A percentile compares a stretch with the other conserved stretches of the same genome.
Evolutionary conservation across 2,797 vertebrate genomes (phyloP).

Genomic region (Caiman crocodilus): DNA sequence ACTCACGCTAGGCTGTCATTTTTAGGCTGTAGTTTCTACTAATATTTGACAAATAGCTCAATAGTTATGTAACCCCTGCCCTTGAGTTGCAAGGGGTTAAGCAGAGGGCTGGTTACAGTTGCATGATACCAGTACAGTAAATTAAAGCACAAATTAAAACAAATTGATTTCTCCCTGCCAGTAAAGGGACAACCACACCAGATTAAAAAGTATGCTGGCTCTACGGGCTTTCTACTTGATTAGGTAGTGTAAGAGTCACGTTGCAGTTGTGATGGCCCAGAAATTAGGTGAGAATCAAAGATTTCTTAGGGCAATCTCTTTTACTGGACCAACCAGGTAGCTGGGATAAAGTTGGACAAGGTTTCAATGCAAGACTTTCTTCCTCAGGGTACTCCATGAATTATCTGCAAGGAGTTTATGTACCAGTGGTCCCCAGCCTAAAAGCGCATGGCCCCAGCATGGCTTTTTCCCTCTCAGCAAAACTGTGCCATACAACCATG

Average conservation of each 20-base stretch:
- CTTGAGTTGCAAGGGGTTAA: too few relatives aligned
- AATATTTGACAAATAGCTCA: not conserved
- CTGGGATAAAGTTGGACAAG: too few relatives aligned
- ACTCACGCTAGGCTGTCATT: not conserved
- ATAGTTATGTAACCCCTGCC: not conserved
- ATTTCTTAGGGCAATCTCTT: too few relatives aligned
- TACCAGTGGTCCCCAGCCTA: not conserved
- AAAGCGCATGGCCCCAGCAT: not conserved
- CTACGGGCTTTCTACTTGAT: not conserved
- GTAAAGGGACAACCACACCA: not conserved
- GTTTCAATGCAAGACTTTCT: too few relatives aligned
- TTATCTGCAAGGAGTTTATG: not conserved
- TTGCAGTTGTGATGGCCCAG: too few relatives aligned
- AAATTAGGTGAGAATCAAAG: too few relatives aligned
- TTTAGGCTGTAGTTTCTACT: not conserved
- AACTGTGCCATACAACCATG: fast-evolving
- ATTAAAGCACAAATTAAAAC: not conserved
- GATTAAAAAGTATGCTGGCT: too few relatives aligned
- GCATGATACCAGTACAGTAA: not conserved
- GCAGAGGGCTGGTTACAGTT: too few relatives aligned
- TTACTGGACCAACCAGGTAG: too few relatives aligned
- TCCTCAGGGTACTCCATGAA: not conserved
- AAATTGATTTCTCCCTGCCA: not conserved
- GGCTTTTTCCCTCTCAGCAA: not conserved
- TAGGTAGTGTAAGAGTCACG: too few relatives aligned